A percentile compares a stretch with the other conserved stretches of the same genome.
Evolutionary conservation across 2,888 invertebrate genomes (phyloP).

Genomic region (Synanthedon formicaeformis): DNA sequence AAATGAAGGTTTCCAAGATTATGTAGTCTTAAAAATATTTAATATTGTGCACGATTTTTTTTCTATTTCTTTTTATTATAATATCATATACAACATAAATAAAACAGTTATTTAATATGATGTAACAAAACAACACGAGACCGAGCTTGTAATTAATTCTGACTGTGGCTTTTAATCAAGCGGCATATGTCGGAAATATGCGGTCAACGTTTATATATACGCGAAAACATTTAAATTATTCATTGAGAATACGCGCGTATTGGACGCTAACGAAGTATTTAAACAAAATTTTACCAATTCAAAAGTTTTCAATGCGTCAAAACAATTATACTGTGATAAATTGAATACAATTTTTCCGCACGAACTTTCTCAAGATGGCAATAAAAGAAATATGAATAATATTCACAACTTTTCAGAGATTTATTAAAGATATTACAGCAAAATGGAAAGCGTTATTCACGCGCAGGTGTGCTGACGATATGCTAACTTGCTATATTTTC

Average conservation of each 20-base stretch:
- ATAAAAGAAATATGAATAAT: conserved; percentile 41
- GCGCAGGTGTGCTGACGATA: conserved; percentile 66
- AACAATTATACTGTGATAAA: not conserved
- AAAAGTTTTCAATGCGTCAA: not conserved
- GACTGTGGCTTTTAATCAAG: conserved; percentile 38
- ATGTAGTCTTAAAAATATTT: no score
- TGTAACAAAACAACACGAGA: not conserved
- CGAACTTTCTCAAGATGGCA: conserved; percentile 20
- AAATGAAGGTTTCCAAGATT: no score
- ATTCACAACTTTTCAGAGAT: conserved; percentile 49
- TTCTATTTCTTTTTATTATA: no score
- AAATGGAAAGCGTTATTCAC: conserved; percentile 61
- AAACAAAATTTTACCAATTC: conserved; percentile 1
- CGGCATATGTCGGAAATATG: conserved; percentile 36
- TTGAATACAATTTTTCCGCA: not conserved
- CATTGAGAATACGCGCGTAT: conserved; percentile 18
- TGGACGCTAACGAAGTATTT: conserved; percentile 17
- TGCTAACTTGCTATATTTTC: conserved; percentile 65
- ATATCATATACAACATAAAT: not conserved
- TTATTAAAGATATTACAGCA: conserved; percentile 59
- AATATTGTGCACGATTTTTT: no score
- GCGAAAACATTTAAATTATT: conserved; percentile 49
- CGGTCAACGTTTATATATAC: conserved; percentile 36
- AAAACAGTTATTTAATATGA: not conserved
- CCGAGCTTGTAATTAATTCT: conserved; percentile 4